These are phyloP conservation scores for Volucella bombylans DNA, from an alignment of 2,888 invertebrate genomes.

Conservation along the genomic window DNA sequence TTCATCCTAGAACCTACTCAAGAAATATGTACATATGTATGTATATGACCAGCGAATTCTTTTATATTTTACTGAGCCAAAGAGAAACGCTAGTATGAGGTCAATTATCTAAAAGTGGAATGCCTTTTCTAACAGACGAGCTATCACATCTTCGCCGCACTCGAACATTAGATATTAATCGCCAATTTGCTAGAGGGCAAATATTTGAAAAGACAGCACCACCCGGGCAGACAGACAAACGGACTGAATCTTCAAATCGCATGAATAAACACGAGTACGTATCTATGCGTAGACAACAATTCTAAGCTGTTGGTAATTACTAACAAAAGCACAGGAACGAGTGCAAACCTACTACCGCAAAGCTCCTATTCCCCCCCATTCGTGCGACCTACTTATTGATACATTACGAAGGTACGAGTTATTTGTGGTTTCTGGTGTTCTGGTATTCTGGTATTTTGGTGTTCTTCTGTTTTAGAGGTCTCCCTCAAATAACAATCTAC, in stretches of 20 bases:
- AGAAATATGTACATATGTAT: too few species aligned
- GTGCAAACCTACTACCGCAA: constrained; percentile 8
- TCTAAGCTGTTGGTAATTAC: constrained; percentile 41
- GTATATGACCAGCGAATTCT: constrained; percentile 2
- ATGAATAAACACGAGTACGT: constrained; percentile 20
- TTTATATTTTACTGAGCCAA: neutral
- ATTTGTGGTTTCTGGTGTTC: neutral
- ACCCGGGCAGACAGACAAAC: constrained; percentile 8
- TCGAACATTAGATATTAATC: constrained; percentile 30
- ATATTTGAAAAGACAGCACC: constrained; percentile 49
- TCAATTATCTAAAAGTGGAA: constrained; percentile 30
- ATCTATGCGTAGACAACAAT: neutral
- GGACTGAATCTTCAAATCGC: neutral
- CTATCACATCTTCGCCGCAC: constrained; percentile 13
- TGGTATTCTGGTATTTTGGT: too few species aligned
- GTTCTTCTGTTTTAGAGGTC: neutral
- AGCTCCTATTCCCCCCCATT: neutral
- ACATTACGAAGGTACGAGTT: neutral
- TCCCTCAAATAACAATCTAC: constrained; percentile 21
- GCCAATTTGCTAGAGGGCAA: constrained; percentile 26
- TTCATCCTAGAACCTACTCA: too few species aligned
- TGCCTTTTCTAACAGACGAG: neutral
- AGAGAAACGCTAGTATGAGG: constrained; percentile 12
- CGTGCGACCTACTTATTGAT: neutral
- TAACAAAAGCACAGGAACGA: neutral